These are phyloP conservation scores for Stegana nigrithorax DNA, from an alignment of 2,888 invertebrate species.

Conservation along the genomic window DNA sequence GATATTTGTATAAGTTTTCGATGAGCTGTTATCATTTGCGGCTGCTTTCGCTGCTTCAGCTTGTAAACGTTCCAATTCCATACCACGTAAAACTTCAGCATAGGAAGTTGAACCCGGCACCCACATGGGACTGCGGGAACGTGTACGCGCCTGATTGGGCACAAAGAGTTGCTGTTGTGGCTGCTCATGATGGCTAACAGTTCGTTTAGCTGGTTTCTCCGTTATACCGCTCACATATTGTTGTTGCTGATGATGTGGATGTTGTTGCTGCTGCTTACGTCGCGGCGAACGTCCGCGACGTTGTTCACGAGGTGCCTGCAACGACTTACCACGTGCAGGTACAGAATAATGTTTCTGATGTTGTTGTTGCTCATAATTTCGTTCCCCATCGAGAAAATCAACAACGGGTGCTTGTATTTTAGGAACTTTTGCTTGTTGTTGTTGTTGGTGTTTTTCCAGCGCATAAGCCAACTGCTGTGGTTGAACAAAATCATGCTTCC, in stretches of 20 bases:
- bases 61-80: slow-evolving; percentile 62
- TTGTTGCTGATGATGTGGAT: slow-evolving; percentile 17
- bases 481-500: background rate
- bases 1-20: background rate
- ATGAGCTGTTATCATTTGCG: background rate
- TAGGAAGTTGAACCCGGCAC: slow-evolving; percentile 80
- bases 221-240: background rate
- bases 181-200: background rate
- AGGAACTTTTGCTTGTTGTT: slow-evolving; percentile 33
- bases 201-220: no score
- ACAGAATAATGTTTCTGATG: slow-evolving; percentile 21
- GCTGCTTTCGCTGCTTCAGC: slow-evolving; percentile 29
- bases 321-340: slow-evolving; percentile 37
- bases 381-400: slow-evolving; percentile 43
- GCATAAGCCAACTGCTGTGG: background rate
- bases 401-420: slow-evolving; percentile 29
- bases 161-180: slow-evolving; percentile 42
- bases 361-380: slow-evolving; percentile 27
- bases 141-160: slow-evolving; percentile 63
- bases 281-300: slow-evolving; percentile 62
- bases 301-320: slow-evolving; percentile 44
- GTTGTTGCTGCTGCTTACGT: slow-evolving; percentile 37
- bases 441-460: background rate
- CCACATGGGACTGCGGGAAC: slow-evolving; percentile 81
- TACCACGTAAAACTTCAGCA: slow-evolving; percentile 82